Conservation (phyloP, 2,113 vertebrate genomes). For the Hyperopisus bebe region DNA sequence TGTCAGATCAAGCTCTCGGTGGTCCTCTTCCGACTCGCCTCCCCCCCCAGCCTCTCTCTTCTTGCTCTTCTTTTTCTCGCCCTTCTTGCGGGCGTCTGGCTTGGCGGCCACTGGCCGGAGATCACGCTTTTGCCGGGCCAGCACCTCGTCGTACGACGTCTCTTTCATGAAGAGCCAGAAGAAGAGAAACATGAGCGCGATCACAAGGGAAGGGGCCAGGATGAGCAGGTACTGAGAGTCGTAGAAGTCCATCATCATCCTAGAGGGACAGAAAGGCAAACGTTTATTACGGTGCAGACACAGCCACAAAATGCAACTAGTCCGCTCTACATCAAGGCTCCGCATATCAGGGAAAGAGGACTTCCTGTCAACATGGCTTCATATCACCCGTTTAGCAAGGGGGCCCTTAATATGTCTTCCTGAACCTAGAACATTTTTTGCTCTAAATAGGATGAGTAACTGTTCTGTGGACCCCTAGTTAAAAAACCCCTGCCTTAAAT, state of each 20-base stretch:
- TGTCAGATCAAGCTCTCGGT: slow-evolving; percentile 72
- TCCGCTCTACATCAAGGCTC: not conserved
- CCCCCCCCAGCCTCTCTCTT: slow-evolving; percentile 82
- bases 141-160: slow-evolving; percentile 91
- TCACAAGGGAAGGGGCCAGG: slow-evolving; percentile 85
- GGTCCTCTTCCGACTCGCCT: slow-evolving; percentile 80
- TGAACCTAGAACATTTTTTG: not conserved
- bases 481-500: not conserved
- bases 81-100: slow-evolving; percentile 82
- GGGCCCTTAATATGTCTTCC: not conserved
- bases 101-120: slow-evolving; percentile 73
- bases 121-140: slow-evolving; percentile 87
- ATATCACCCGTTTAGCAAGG: not conserved
- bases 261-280: slow-evolving; percentile 27
- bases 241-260: slow-evolving; percentile 89
- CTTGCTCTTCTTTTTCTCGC: slow-evolving; percentile 91
- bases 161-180: slow-evolving; percentile 99
- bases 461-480: not conserved
- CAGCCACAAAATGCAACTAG: not conserved
- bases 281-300: not conserved
- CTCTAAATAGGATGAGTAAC: not conserved
- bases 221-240: slow-evolving; percentile 92
- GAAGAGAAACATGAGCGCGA: slow-evolving; percentile 91
- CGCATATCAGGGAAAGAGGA: not conserved
- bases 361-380: not conserved